A percentile compares a stretch with the other conserved stretches of the same genome.
Evolutionary conservation across 2,113 vertebrate genomes (phyloP).

Genomic region (Apeltes quadracus): DNA sequence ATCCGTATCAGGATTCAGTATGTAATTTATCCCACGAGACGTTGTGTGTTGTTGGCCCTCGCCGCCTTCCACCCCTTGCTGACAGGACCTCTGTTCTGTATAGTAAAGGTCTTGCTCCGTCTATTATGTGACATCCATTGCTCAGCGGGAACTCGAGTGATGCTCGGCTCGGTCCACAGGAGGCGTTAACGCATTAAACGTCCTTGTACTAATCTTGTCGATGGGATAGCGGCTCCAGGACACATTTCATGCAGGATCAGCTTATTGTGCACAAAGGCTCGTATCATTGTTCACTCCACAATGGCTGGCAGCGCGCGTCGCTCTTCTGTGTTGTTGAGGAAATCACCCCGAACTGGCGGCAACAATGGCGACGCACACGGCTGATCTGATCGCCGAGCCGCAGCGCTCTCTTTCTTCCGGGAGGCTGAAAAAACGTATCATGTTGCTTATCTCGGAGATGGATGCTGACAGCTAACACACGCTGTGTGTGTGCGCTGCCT

Average conservation of each 20-base stretch:
- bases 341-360: constrained; percentile 49
- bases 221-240: constrained; percentile 50
- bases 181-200: constrained; percentile 46
- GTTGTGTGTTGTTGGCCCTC: not conserved
- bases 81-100: not conserved
- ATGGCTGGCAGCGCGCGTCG: constrained; percentile 58
- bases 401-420: constrained; percentile 51
- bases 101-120: constrained; percentile 11
- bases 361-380: constrained; percentile 55
- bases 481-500: constrained; percentile 14
- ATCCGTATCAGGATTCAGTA: not conserved
- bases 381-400: constrained; percentile 65
- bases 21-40: not conserved
- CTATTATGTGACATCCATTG: constrained; percentile 30
- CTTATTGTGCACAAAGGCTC: constrained; percentile 60
- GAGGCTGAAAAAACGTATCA: constrained; percentile 64
- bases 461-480: constrained; percentile 59
- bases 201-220: constrained; percentile 62
- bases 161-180: constrained; percentile 30
- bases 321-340: constrained; percentile 52
- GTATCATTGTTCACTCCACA: constrained; percentile 70
- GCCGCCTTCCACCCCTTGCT: no score
- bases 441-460: constrained; percentile 72
- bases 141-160: constrained; percentile 30
- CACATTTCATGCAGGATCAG: constrained; percentile 57